phyloP scores from a whole-genome alignment of 2,113 vertebrate species.

The Rhipidura dahli region DNA sequence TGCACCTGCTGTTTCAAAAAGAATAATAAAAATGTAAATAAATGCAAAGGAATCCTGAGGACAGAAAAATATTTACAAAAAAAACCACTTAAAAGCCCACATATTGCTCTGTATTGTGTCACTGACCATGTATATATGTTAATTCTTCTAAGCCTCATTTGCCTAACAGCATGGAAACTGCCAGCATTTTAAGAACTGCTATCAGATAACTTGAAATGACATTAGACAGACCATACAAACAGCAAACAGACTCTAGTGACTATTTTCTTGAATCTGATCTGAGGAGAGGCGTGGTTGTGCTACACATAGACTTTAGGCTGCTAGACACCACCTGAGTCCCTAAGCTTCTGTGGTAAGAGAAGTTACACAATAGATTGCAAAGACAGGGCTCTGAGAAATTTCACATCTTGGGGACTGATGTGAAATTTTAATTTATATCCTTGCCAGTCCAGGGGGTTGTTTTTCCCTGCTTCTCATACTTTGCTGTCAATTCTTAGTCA shows the following conservation, averaged over 20 bases:
- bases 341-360: not conserved
- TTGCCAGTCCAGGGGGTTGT: not conserved
- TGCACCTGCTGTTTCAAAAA: not conserved
- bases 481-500: not conserved
- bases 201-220: not conserved
- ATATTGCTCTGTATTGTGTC: not conserved
- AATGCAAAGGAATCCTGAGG: not conserved
- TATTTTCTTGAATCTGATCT: not conserved
- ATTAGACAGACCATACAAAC: not conserved
- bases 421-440: not conserved
- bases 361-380: not conserved
- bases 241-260: not conserved
- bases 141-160: constrained; percentile 16
- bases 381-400: not conserved
- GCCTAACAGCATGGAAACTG: constrained; percentile 23
- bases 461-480: not conserved
- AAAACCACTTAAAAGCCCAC: not conserved
- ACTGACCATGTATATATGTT: not conserved
- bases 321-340: not conserved
- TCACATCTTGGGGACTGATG: fast-evolving
- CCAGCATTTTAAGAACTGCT: not conserved
- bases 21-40: not conserved
- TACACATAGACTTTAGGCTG: not conserved
- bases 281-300: not conserved
- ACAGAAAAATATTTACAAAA: not conserved